Percentiles rank a stretch among this genome's conserved stretches.
Evolutionary conservation across 2,888 invertebrate species (phyloP).

Genomic region (Thereva unica): DNA sequence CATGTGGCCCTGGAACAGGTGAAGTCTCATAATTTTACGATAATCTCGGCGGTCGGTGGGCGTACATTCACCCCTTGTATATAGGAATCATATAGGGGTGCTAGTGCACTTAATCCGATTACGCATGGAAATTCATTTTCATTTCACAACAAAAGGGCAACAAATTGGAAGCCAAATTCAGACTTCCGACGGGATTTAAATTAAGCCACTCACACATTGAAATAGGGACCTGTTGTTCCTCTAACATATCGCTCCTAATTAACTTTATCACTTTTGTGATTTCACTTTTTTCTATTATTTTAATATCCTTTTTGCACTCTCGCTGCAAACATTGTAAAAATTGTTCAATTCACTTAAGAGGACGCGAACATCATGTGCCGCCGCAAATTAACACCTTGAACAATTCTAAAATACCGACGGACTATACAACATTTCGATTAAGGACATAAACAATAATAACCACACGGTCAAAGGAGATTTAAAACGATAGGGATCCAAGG

Average conservation of each 20-base stretch:
- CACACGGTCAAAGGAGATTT: constrained; percentile 36
- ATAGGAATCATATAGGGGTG: constrained; percentile 1
- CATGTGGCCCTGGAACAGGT: constrained; percentile 14
- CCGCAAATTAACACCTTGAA: constrained; percentile 7
- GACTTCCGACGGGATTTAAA: constrained; percentile 22
- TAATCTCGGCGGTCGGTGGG: too few species aligned
- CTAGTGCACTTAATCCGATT: constrained; percentile 26
- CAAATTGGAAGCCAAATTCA: neutral
- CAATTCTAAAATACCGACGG: constrained; percentile 30
- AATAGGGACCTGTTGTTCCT: constrained; percentile 55
- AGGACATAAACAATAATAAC: constrained; percentile 39
- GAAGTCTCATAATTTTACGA: neutral
- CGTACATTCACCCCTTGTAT: neutral
- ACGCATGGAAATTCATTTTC: constrained; percentile 31
- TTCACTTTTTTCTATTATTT: constrained; percentile 20
- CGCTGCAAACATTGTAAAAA: too few species aligned
- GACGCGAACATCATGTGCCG: neutral
- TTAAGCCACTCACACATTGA: constrained; percentile 53
- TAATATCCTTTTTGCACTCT: too few species aligned
- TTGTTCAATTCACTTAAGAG: too few species aligned
- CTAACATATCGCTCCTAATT: constrained; percentile 49
- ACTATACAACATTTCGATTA: constrained; percentile 23
- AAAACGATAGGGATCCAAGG: constrained; percentile 24
- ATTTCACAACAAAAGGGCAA: constrained; percentile 1
- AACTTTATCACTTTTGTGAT: constrained; percentile 21